Evolutionary conservation across 2,113 vertebrate species (phyloP), one percentile per base, ranked within the genome.

Genomic region (Ramphastos sulfuratus): DNA sequence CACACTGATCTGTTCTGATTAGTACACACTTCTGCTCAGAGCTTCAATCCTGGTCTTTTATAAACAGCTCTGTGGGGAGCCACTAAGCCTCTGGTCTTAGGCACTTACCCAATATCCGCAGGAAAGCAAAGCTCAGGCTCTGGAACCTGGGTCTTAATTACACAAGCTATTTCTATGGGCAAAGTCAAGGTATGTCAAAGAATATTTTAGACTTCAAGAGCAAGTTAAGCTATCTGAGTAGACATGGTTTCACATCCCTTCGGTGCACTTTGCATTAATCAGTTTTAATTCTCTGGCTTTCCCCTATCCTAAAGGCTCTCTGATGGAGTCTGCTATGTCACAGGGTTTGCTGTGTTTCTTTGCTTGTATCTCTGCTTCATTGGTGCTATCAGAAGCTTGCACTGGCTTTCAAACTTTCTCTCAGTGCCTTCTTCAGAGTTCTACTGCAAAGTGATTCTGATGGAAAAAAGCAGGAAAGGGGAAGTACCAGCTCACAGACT

Each of bases 151-250:
- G 17, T 90, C 69, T 82, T 95, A 94, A 87, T 95, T 95, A 91
- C 82, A 71, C 71, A 15, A 39, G 44, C 35, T 87, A 64, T 14
- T 83, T 94, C 81, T 65, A 4, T 39, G 20, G 72, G 72, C 66
- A 91, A 91, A 89, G 42, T 48, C 52, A 71, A 85, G 75, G 75
- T 94, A 87, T 46, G 59, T 87, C 92, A 91, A 89, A 72, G 87
- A 93, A 89, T 90, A 83, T 93, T 87, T 95, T 73, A 93, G 90
- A 77, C 56, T 87, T 85, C 35, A 87, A 77, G 72, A 96, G 52
- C 46, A 91, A 37, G 61, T 90, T 71, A 60, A 82, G 61, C 46
- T 67, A 70, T 90, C 64, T 42, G 72, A 90, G 42, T 12, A 94
- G 90, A 74, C 82, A 63, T 18, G 37, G 72, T 54, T 93, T 95